Evolutionary conservation across 2,888 invertebrate species (phyloP).

Genomic region (Resseliella maxima): DNA sequence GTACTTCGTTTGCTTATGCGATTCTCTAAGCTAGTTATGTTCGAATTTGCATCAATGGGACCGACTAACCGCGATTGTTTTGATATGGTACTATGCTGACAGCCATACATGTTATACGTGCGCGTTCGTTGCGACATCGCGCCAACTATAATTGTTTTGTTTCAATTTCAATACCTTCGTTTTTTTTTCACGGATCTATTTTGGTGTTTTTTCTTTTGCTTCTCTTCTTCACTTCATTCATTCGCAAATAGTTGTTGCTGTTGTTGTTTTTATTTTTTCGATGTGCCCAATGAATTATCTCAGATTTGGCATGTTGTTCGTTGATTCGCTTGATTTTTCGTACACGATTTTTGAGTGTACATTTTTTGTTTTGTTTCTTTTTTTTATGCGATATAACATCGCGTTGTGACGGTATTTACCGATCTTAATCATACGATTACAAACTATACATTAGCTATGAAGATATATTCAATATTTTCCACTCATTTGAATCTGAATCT

Average conservation of each 20-base stretch:
- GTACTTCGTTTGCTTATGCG: not conserved
- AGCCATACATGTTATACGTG: not conserved
- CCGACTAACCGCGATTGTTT: slow-evolving; percentile 8
- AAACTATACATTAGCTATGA: slow-evolving; percentile 24
- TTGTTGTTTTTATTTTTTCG: not conserved
- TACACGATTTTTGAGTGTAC: not conserved
- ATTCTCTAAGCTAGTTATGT: slow-evolving; percentile 34
- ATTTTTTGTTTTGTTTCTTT: not conserved
- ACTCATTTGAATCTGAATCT: not conserved
- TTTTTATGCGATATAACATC: slow-evolving; percentile 19
- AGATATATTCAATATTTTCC: slow-evolving; percentile 31
- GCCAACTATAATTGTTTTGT: slow-evolving; percentile 35
- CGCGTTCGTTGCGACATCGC: slow-evolving; percentile 12
- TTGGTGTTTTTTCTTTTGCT: not conserved
- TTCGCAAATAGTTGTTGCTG: not conserved
- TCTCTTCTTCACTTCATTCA: not conserved
- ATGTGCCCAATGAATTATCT: not conserved
- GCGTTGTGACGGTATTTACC: slow-evolving; percentile 12
- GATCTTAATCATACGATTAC: slow-evolving; percentile 48
- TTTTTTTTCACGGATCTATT: slow-evolving; percentile 15
- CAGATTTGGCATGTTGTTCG: slow-evolving; percentile 8
- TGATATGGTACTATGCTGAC: not conserved
- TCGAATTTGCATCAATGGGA: slow-evolving; percentile 38
- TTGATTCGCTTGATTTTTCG: not conserved
- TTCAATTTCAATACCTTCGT: slow-evolving; percentile 32